Percentiles rank a stretch among this genome's conserved stretches.
Evolutionary conservation across 2,888 invertebrate genomes (phyloP).

Genomic region (Oscheius myriophilus): DNA sequence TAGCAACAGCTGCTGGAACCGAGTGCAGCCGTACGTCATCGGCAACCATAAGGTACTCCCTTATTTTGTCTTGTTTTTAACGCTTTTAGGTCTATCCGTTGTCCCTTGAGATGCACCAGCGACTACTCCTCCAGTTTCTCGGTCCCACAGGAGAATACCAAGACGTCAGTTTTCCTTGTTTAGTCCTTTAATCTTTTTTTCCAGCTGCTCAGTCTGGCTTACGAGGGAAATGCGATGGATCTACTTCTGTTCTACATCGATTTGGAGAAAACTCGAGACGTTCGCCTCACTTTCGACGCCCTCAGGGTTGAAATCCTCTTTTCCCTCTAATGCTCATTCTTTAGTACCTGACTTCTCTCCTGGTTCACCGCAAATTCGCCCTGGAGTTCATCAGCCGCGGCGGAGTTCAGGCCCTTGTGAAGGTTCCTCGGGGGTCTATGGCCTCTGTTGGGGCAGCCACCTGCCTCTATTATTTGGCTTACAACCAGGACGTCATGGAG

Average conservation of each 20-base stretch:
- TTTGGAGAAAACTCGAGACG: conserved; percentile 86
- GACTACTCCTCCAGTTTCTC: conserved; percentile 91
- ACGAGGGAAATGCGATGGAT: conserved; percentile 86
- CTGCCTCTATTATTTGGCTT: conserved; percentile 91
- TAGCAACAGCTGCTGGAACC: conserved; percentile 82
- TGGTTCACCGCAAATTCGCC: conserved; percentile 97
- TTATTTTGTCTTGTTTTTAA: not conserved
- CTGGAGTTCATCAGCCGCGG: conserved; percentile 90
- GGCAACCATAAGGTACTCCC: conserved; percentile 80
- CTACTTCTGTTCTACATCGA: conserved; percentile 90
- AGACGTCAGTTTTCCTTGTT: conserved; percentile 72
- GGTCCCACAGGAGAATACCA: conserved; percentile 97
- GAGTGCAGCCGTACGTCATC: conserved; percentile 87
- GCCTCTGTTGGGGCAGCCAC: conserved; percentile 87
- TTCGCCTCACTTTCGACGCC: conserved; percentile 93
- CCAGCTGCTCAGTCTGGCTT: conserved; percentile 87
- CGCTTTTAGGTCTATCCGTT: conserved; percentile 80
- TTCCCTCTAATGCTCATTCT: conserved; percentile 23
- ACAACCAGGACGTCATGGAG: conserved; percentile 97
- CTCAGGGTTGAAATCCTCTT: conserved; percentile 75
- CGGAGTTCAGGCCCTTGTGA: conserved; percentile 85
- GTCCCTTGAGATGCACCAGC: conserved; percentile 86
- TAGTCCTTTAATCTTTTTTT: not conserved
- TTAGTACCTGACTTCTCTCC: conserved; percentile 87
- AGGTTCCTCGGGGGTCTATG: conserved; percentile 77